Evolutionary conservation across 2,888 invertebrate species (phyloP), one percentile per base, ranked within the genome.

Genomic region (Acronicta psi): DNA sequence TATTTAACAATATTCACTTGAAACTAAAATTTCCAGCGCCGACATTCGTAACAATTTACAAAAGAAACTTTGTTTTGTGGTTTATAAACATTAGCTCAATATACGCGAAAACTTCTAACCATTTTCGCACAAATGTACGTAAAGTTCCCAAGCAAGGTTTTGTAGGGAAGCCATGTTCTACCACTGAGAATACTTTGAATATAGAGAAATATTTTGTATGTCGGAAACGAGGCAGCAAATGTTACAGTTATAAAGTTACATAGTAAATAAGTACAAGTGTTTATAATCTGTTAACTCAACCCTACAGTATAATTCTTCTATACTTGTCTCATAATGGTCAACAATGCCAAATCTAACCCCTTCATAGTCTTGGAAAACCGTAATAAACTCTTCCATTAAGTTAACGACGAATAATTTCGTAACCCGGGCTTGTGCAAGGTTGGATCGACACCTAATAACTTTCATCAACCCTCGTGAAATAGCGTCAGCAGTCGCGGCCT

Each of bases 31-130:
- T 31, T 29, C 41, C 38, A 38, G 18, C 44, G 34, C 44, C 44
- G 49, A 49, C 61, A 45, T 42, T 23, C 36, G 63, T 69, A 49
- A 69, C 50, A 55, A 45, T 52, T 41, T 37, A 31, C 52, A 36
- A 37, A 25, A 45, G 40, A 61, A 53, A 69, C 63, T 69, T 69
- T 69, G 47, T 69, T 61, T 49, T 50, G 63, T 40, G 70, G 69
- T 73, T 69, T 38, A 69, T 73, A 61, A 69, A 73, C 70, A 62
- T 62, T 55, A 45, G 55, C 56, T 62, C 70, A 55, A 69, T 52
- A 69, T 42, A 69, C 63, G 63, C 31, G 47, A 49, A 52, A 69
- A 69, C 70, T 69, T 73, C 69, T 56, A 69, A 69, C 69, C 62
- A 55, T 69, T 50, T 52, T 62, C 42, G 29, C 20, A 42, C 34